Percentiles rank a stretch among this genome's conserved stretches.
These are phyloP conservation scores for Aurelia sp. DNA, from an alignment of 30 jellyfish, hydroid and myxozoan genomes.

Conservation along the genomic window DNA sequence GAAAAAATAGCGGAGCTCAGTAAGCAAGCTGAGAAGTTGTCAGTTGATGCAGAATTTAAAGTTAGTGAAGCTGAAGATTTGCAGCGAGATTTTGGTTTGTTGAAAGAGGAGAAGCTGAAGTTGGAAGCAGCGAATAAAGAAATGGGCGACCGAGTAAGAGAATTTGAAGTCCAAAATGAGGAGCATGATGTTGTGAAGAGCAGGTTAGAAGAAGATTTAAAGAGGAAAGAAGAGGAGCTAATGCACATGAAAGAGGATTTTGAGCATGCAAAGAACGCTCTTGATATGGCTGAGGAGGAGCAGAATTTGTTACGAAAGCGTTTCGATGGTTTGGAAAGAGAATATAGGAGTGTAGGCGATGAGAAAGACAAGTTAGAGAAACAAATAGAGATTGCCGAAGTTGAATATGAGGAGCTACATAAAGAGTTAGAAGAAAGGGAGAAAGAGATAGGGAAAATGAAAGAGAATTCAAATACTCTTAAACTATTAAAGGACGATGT, in stretches of 20 bases:
- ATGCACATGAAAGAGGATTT: constrained; percentile 10
- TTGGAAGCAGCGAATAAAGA: constrained; percentile 19
- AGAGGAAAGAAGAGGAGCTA: constrained; percentile 16
- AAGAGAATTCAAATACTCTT: constrained; percentile 55
- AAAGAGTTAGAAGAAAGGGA: constrained; percentile 59
- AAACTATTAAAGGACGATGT: constrained; percentile 55
- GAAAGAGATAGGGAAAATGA: constrained; percentile 67
- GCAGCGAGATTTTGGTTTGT: constrained; percentile 8
- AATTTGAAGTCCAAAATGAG: background rate
- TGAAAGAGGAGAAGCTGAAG: constrained; percentile 34
- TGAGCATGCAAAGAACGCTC: background rate
- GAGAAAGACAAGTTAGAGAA: constrained; percentile 44
- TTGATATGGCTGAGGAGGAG: constrained; percentile 1
- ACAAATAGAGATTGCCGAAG: constrained; percentile 55
- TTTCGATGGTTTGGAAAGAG: constrained; percentile 43
- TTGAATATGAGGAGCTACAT: constrained; percentile 59
- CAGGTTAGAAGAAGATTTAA: constrained; percentile 19
- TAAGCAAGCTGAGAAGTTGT: constrained; percentile 5
- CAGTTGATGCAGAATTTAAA: constrained; percentile 15
- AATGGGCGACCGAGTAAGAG: constrained; percentile 4
- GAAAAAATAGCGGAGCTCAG: constrained; percentile 42
- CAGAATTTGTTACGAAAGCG: constrained; percentile 17
- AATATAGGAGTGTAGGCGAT: constrained; percentile 29
- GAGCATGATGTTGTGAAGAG: background rate
- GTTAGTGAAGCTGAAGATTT: background rate